Evolutionary conservation across 1,140 invertebrate species (phyloP), one percentile per base, ranked within the genome.

Genomic region (Papilio machaon): DNA sequence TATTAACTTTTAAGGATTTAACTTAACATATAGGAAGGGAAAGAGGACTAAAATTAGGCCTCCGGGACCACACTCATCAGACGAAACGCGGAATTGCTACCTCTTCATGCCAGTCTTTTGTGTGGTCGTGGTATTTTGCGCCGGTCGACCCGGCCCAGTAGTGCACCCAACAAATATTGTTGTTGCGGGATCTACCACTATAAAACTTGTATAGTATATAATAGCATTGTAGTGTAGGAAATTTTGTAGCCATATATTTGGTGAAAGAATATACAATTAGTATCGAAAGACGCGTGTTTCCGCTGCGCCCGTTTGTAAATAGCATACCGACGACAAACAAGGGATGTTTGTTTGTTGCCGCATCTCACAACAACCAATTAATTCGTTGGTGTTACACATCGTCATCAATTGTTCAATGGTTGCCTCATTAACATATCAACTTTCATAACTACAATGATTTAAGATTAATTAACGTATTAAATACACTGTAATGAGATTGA

Each of bases 291-390:
- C 7, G 13, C 30, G 64, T 30, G 9, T 76, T 54, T 49, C 74
- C 74, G 74, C 46, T 13, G 46, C 74, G n/a, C 43, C n/a, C 73
- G 74, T 76, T 76, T 76, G 46, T 52, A 76, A 76, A 76, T 47
- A 76, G n/a, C 74, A 76, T 76, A 76, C 74, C 74, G 74, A 47
- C 74, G 43, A 76, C 74, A 76, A 76, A 76, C 74, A 76, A 76
- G 74, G 74, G 74, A 76, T 76, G 74, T 76, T 76, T 76, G 74
- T 76, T 76, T 76, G 47, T 76, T 47, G 74, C 19, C 47, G 11
- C 46, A 47, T 76, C 43, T 52, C 74, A 76, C 47, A 76, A 76
- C 74, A 76, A 76, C 74, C 74, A 76, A 76, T 76, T 76, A 76
- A 76, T 76, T 35, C 30, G 43, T 49, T 49, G 47, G 43, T 19